phyloP scores from a whole-genome alignment of 2,113 vertebrate genomes.

The Poeciliopsis retropinna region DNA sequence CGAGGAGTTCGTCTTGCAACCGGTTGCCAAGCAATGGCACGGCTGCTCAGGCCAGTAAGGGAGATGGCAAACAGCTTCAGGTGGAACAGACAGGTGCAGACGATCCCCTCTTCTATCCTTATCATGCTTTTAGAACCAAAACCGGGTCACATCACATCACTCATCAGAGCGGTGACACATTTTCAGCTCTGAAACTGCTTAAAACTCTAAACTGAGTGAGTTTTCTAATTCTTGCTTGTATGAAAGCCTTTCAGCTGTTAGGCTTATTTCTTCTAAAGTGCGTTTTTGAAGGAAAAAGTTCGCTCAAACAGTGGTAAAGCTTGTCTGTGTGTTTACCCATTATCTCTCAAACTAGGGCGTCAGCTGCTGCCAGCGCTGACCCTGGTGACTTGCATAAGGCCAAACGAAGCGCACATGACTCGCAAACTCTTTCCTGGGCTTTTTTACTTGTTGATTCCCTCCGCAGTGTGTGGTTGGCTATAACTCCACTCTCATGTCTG shows the following conservation, averaged over 20 bases:
- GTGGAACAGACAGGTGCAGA: slow-evolving; percentile 88
- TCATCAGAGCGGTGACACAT: slow-evolving; percentile 15
- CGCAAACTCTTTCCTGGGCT: slow-evolving; percentile 31
- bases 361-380: slow-evolving; percentile 43
- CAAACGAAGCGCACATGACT: slow-evolving; percentile 53
- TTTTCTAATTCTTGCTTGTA: slow-evolving; percentile 4
- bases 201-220: neutral
- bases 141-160: neutral
- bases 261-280: neutral
- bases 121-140: slow-evolving; percentile 5
- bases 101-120: slow-evolving; percentile 39
- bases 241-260: neutral
- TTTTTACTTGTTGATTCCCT: slow-evolving; percentile 37
- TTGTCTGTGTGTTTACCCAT: slow-evolving; percentile 17
- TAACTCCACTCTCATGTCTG: slow-evolving; percentile 75
- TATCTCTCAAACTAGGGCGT: slow-evolving; percentile 28
- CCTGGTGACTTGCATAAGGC: slow-evolving; percentile 48
- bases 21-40: slow-evolving; percentile 88
- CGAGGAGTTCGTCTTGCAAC: slow-evolving; percentile 89
- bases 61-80: slow-evolving; percentile 81
- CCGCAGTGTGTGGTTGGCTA: slow-evolving; percentile 37
- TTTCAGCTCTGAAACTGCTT: neutral
- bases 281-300: neutral
- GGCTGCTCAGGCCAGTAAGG: slow-evolving; percentile 82
- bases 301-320: slow-evolving; percentile 10